Conservation (phyloP, 2,113 vertebrate genomes). For the Ia io region DNA sequence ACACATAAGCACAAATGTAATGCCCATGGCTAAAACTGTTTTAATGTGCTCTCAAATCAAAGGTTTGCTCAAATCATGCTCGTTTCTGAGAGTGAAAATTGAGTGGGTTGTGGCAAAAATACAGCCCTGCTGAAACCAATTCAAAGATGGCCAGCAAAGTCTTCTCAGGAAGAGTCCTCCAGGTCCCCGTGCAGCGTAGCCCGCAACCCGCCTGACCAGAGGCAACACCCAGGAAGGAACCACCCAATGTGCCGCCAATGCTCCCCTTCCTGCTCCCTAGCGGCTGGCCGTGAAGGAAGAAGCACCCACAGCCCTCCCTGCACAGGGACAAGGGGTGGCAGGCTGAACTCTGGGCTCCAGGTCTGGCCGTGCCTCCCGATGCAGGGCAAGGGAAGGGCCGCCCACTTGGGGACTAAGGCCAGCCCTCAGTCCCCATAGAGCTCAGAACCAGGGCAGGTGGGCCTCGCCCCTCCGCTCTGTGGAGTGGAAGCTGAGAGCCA, state of each 20-base stretch:
- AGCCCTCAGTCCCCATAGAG: background rate
- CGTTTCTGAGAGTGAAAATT: background rate
- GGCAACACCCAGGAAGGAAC: background rate
- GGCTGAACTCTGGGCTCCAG: background rate
- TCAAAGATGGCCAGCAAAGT: background rate
- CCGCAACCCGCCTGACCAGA: background rate
- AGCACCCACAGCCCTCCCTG: background rate
- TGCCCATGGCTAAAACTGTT: background rate
- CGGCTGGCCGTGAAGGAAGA: background rate
- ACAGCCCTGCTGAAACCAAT: background rate
- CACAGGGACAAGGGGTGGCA: accelerated
- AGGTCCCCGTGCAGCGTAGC: background rate
- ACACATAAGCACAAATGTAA: background rate
- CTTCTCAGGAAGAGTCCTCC: background rate
- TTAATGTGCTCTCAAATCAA: background rate
- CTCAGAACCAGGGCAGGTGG: background rate
- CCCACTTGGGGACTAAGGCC: background rate
- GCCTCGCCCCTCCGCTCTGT: background rate
- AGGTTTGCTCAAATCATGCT: background rate
- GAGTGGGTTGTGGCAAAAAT: background rate
- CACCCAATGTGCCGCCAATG: background rate
- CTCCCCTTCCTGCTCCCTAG: background rate
- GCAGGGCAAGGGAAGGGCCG: background rate
- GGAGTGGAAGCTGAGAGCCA: too few species aligned
- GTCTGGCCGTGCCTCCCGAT: background rate